Conservation (phyloP, 1,140 invertebrate species). For the Zaprionus tsacasi region DNA sequence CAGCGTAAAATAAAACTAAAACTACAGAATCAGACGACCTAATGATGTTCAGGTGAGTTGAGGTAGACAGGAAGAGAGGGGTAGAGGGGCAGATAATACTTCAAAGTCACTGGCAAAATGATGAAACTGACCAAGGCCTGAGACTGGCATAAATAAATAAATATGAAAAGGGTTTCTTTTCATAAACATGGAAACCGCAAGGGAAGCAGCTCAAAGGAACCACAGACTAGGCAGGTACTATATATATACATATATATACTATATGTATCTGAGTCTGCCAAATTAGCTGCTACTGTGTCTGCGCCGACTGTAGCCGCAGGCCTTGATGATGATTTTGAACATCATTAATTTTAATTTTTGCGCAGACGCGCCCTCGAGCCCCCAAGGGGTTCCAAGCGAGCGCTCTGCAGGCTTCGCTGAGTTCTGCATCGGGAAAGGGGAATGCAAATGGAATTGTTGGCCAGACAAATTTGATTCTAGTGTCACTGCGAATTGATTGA, state of each 20-base stretch:
- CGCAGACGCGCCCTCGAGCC: slow-evolving; percentile 61
- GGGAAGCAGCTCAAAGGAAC: slow-evolving; percentile 49
- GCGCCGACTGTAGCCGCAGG: slow-evolving; percentile 37
- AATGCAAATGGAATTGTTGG: slow-evolving; percentile 36
- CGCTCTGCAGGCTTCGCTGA: slow-evolving; percentile 43
- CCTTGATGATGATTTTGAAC: slow-evolving; percentile 55
- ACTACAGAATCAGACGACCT: slow-evolving; percentile 32
- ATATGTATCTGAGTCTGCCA: slow-evolving; percentile 45
- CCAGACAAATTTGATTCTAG: slow-evolving; percentile 41
- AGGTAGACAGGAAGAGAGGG: slow-evolving; percentile 9
- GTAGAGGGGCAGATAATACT: slow-evolving; percentile 18
- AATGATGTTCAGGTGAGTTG: slow-evolving; percentile 48
- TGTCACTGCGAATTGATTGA: slow-evolving; percentile 21
- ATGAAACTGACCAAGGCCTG: slow-evolving; percentile 15
- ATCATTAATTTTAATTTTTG: slow-evolving; percentile 82
- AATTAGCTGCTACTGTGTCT: slow-evolving; percentile 74
- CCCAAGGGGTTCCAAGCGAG: slow-evolving; percentile 1
- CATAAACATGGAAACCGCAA: slow-evolving; percentile 24
- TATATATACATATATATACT: background rate
- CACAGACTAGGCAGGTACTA: slow-evolving; percentile 37
- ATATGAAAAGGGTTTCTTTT: slow-evolving; percentile 33
- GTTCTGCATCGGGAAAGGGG: slow-evolving; percentile 41
- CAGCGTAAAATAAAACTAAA: slow-evolving; percentile 53
- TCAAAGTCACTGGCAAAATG: slow-evolving; percentile 36
- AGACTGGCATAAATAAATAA: slow-evolving; percentile 65